Percentiles rank a stretch among this genome's conserved stretches.
Evolutionary conservation across 2,113 vertebrate genomes (phyloP).

Genomic region (Motacilla alba): DNA sequence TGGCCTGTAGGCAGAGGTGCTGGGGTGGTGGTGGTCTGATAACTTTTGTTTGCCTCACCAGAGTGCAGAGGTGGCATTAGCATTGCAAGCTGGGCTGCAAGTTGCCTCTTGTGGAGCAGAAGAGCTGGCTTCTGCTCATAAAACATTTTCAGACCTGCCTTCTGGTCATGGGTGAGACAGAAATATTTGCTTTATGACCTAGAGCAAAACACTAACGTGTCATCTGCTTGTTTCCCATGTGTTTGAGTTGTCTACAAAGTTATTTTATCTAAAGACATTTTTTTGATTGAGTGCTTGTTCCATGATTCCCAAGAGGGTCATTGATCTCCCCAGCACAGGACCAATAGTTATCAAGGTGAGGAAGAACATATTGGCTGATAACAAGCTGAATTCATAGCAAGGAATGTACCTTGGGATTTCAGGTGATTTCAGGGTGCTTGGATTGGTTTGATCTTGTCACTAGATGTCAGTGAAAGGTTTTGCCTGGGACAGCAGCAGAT

Average conservation of each 20-base stretch:
- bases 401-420: neutral
- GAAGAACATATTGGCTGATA: neutral
- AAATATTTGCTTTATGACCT: neutral
- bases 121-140: neutral
- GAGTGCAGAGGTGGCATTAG: neutral
- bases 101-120: neutral
- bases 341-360: neutral
- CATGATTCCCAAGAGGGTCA: neutral
- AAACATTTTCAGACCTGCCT: neutral
- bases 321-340: neutral
- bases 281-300: neutral
- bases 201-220: neutral
- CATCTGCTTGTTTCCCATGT: neutral
- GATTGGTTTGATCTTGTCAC: neutral
- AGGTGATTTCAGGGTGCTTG: neutral
- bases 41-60: neutral
- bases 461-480: neutral
- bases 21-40: neutral
- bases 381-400: neutral
- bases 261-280: neutral
- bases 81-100: neutral
- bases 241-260: neutral
- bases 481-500: neutral
- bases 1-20: neutral
- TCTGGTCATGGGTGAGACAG: neutral